Evolutionary conservation across 2,113 vertebrate species (phyloP).

Genomic region (Brienomyrus brachyistius): DNA sequence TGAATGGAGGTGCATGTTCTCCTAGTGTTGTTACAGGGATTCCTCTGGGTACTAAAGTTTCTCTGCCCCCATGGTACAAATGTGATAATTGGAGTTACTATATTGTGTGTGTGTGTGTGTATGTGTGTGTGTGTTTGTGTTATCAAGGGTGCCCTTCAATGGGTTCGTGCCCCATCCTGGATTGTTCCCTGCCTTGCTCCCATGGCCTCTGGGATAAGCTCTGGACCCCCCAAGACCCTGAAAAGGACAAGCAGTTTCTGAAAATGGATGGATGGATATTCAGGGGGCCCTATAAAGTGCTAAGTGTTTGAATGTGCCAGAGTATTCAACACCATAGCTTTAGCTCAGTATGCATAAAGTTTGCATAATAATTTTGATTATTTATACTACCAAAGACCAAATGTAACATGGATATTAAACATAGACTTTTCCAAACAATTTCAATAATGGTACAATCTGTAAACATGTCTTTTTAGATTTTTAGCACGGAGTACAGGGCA

Average conservation of each 20-base stretch:
- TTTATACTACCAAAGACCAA: neutral
- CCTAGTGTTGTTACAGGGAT: neutral
- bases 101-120: too few relatives aligned
- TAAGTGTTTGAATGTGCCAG: neutral
- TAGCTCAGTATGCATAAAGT: neutral
- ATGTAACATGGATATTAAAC: neutral
- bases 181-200: neutral
- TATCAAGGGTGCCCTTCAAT: neutral
- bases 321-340: neutral
- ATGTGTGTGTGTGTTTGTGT: too few relatives aligned
- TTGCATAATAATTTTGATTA: neutral
- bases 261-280: neutral
- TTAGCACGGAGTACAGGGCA: neutral
- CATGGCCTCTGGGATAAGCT: neutral
- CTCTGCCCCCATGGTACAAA: too few relatives aligned
- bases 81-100: too few relatives aligned
- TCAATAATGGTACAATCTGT: neutral
- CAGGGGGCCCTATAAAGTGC: neutral
- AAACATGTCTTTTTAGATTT: neutral
- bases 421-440: neutral
- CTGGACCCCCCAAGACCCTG: neutral
- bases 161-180: neutral
- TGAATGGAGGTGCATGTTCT: too few relatives aligned
- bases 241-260: neutral
- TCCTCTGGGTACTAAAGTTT: too few relatives aligned